Evolutionary conservation across 2,797 vertebrate species (phyloP).

Genomic region (Gymnothorax javanicus): DNA sequence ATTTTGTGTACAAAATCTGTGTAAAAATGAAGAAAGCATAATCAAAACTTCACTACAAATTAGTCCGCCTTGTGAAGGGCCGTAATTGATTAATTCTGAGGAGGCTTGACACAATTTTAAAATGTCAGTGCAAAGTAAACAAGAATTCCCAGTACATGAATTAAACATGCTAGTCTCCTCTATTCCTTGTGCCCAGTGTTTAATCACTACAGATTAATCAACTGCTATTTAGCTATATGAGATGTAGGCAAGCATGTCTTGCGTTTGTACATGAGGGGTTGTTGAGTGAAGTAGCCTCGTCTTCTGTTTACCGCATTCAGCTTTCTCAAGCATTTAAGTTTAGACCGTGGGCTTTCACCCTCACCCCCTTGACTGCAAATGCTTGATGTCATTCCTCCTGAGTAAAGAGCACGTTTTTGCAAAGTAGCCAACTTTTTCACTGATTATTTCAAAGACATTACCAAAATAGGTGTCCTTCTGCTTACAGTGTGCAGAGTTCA

Average conservation of each 20-base stretch:
- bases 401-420: not conserved
- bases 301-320: not conserved
- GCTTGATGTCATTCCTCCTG: not conserved
- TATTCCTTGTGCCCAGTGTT: not conserved
- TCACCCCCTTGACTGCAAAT: not conserved
- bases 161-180: not conserved
- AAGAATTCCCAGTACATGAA: not conserved
- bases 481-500: not conserved
- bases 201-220: not conserved
- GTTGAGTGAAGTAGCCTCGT: not conserved
- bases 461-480: not conserved
- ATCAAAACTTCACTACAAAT: not conserved
- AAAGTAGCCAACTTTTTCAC: not conserved
- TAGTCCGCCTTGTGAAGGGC: not conserved
- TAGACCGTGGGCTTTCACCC: not conserved
- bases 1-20: not conserved
- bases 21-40: not conserved
- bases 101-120: not conserved
- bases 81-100: constrained; percentile 17
- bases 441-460: not conserved
- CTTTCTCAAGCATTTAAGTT: too few species aligned
- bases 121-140: not conserved
- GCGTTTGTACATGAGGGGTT: not conserved
- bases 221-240: not conserved
- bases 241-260: not conserved